Percentiles rank a stretch among this genome's conserved stretches.
These are phyloP conservation scores for Lycophotia porphyrea DNA, from an alignment of 2,888 invertebrate genomes.

Conservation along the genomic window DNA sequence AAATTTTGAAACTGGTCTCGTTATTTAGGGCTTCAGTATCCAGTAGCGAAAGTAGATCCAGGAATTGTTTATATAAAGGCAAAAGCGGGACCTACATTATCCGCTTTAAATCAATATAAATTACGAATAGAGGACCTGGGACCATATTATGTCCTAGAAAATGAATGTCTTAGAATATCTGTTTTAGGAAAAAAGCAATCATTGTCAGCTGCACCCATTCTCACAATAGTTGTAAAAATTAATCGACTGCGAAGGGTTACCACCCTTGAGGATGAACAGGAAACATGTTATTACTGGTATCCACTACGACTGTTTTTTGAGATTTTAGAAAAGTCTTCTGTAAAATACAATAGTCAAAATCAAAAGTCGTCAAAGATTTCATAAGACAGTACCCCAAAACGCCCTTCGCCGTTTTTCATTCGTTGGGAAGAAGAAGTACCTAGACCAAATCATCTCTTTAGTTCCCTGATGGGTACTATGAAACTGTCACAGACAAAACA, in stretches of 20 bases:
- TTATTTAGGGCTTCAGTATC: background rate
- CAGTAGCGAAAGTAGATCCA: background rate
- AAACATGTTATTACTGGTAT: slow-evolving; percentile 32
- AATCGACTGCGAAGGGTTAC: slow-evolving; percentile 63
- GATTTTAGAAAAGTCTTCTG: background rate
- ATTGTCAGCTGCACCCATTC: slow-evolving; percentile 56
- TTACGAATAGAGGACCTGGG: background rate
- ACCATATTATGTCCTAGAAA: too few relatives aligned
- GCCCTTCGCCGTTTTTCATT: background rate
- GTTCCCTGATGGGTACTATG: background rate
- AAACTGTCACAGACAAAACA: background rate
- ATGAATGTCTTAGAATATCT: slow-evolving; percentile 32
- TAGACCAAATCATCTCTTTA: background rate
- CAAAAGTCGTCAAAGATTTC: background rate
- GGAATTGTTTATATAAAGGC: background rate
- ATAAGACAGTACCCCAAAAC: background rate
- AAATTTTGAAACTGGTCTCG: background rate
- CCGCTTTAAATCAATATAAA: slow-evolving; percentile 7
- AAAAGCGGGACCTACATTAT: background rate
- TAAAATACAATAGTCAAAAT: background rate
- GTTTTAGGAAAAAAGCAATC: slow-evolving; percentile 29
- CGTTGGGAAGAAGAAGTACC: background rate
- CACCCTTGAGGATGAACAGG: slow-evolving; percentile 45
- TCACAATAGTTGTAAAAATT: slow-evolving; percentile 65
- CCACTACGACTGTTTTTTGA: background rate